Base-by-base conservation (phyloP, 2,888 invertebrate species). In the Melanostoma scalare region DNA sequence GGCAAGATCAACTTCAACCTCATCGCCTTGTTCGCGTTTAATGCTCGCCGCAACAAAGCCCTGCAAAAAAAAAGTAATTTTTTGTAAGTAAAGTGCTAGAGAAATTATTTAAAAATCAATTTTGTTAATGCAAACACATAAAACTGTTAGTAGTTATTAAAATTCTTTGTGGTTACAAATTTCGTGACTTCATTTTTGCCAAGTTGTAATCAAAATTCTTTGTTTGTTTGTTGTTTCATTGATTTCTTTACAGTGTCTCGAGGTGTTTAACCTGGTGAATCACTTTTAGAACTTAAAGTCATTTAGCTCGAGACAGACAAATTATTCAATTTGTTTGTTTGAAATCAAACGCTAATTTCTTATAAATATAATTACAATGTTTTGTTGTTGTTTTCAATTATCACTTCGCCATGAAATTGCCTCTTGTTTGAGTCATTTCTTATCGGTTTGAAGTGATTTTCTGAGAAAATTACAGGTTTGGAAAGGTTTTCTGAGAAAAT, bases 11-110 rank as follows among this genome's bases (percentile, higher is more conserved):
- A 99, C 99, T 92, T 98, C 97, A 89, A 99, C 96, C 92, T 99
- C 98, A 92, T 98, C 98, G 86, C 97, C 97, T 87, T 95, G 94
- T 91, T 99, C 99, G 86, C 96, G 96, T 92, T 98, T 98, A 92
- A 99, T 97, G 88, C 97, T 96, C 86, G 99, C 99, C 82, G 98
- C 95, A 87, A 98, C 98, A 93, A 99, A 99, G 86, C 99, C 99
- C 93, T 98, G 87, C 3, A 85, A 85, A 65, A 8, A 88, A 85
- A 78, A 68, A 42, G 56, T 77, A 78, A 35, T 60, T 75, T 48
- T 42, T 8, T 8, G 42, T 6, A 40, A 48, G 10, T 8, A 31
- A 42, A 33, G 40, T 44, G 6, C 30, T 53, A 9, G 30, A 10
- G 6, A 56, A 2, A 6, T 3, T 40, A 3, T 56, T 33, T 52